Evolutionary conservation across 2,113 vertebrate genomes (phyloP).

Genomic region (Aphyosemion australe): DNA sequence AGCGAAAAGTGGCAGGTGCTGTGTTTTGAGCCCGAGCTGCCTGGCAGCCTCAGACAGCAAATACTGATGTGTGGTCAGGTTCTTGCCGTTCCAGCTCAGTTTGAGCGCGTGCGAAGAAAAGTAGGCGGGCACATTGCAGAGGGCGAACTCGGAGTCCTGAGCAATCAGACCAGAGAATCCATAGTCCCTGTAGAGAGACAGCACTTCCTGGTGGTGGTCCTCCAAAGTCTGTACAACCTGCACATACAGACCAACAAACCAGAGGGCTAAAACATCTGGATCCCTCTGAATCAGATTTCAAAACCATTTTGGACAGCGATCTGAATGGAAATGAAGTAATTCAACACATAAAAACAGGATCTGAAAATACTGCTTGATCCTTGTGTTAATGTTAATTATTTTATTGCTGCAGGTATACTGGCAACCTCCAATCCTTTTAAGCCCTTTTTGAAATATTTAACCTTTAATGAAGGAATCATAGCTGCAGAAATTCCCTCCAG

Average conservation of each 20-base stretch:
- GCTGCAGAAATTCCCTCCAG: too few relatives aligned
- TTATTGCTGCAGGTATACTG: too few relatives aligned
- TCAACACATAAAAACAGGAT: too few relatives aligned
- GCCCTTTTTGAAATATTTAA: background rate
- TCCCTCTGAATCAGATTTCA: too few relatives aligned
- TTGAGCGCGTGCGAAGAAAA: constrained; percentile 92
- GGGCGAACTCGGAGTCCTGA: constrained; percentile 91
- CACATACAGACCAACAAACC: constrained; percentile 1
- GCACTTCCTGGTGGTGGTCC: constrained; percentile 94
- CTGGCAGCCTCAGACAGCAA: constrained; percentile 91
- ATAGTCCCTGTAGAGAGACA: constrained; percentile 90
- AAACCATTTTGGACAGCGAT: too few relatives aligned
- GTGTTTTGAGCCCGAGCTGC: constrained; percentile 89
- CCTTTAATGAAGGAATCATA: too few relatives aligned
- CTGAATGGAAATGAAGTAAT: too few relatives aligned
- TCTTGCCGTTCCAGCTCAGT: constrained; percentile 94
- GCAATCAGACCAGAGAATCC: constrained; percentile 92
- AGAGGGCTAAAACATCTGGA: background rate
- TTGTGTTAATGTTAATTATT: too few relatives aligned
- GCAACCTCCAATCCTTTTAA: background rate
- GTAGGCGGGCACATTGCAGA: constrained; percentile 91
- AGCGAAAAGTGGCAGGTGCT: constrained; percentile 90
- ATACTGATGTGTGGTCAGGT: constrained; percentile 92
- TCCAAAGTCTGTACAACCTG: constrained; percentile 93
- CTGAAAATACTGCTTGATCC: too few relatives aligned